phyloP scores from a whole-genome alignment of 2,888 invertebrate genomes.

The Pachydiplax longipennis region DNA sequence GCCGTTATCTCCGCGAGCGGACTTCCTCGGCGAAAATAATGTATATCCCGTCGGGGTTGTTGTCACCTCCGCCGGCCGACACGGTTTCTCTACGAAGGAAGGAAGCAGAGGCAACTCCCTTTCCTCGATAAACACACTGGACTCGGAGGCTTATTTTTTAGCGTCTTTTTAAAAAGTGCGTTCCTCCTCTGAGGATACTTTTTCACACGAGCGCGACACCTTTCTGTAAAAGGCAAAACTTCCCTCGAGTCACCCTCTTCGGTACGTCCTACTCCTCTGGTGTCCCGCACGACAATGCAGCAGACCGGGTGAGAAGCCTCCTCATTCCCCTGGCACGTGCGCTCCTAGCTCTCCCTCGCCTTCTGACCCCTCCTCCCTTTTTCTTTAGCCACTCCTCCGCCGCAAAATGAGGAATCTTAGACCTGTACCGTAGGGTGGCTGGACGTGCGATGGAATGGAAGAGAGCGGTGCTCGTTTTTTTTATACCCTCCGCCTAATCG shows the following conservation, averaged over 20 bases:
- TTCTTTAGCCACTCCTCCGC: background rate
- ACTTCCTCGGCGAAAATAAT: background rate
- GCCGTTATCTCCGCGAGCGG: background rate
- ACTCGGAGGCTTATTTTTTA: background rate
- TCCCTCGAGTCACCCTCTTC: background rate
- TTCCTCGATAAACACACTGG: background rate
- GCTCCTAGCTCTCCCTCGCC: background rate
- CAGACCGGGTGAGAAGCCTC: conserved; percentile 3
- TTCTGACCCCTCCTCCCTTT: background rate
- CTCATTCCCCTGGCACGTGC: conserved; percentile 2
- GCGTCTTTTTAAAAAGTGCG: background rate
- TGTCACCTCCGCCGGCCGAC: background rate
- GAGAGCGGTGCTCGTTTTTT: background rate
- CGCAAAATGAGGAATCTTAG: background rate
- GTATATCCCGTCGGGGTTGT: background rate
- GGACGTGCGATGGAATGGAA: background rate
- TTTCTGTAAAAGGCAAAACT: background rate
- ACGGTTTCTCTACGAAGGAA: background rate
- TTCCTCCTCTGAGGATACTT: background rate
- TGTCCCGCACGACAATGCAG: conserved; percentile 37
- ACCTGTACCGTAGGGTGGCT: background rate
- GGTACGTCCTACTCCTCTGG: conserved; percentile 19
- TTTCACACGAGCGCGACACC: background rate
- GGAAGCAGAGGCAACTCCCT: background rate
- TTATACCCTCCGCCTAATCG: background rate